Conservation (phyloP, 2,888 invertebrate genomes). For the Nezara viridula region DNA sequence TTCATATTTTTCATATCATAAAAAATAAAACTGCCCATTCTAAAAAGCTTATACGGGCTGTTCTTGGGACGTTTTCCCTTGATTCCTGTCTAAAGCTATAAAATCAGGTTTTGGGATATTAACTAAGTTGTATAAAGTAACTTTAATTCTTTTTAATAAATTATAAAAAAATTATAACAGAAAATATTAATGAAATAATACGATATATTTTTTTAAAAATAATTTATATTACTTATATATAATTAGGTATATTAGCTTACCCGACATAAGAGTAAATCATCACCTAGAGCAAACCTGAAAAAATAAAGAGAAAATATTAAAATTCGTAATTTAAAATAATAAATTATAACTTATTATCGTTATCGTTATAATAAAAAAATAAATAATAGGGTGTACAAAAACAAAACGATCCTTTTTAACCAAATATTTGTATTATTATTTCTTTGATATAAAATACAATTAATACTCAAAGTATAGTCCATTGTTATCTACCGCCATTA, state of each 20-base stretch:
- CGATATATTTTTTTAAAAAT: neutral
- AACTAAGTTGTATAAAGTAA: neutral
- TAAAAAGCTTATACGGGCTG: neutral
- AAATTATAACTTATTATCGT: no score
- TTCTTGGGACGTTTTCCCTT: neutral
- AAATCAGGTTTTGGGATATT: neutral
- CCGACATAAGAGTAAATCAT: neutral
- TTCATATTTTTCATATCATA: neutral
- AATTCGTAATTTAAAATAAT: neutral
- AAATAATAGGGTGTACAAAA: no score
- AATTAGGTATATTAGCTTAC: neutral
- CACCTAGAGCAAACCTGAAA: neutral
- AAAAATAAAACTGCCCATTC: slow-evolving; percentile 10
- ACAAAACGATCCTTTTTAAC: no score
- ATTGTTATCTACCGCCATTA: no score
- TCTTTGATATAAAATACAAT: no score
- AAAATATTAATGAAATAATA: neutral
- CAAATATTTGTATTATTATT: no score
- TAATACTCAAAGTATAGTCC: no score
- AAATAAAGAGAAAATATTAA: neutral
- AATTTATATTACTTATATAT: neutral
- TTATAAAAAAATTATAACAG: neutral
- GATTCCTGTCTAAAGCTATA: neutral
- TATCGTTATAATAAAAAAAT: no score
- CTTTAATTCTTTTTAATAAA: neutral